Base-by-base conservation (phyloP, 1,140 invertebrate species). In the Musca domestica region DNA sequence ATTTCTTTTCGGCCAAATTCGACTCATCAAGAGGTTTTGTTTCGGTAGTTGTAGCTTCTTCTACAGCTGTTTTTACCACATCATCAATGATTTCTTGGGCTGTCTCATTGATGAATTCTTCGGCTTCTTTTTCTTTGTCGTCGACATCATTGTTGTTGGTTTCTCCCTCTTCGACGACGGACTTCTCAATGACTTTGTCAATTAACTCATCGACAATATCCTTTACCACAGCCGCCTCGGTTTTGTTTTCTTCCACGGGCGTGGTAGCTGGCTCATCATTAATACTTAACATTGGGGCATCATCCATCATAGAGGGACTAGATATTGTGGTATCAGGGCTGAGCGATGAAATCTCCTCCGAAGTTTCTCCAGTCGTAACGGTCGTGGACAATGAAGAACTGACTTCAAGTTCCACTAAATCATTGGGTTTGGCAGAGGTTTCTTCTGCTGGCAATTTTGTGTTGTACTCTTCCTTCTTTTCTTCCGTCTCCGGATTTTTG, bases 161-260 rank as follows among this genome's bases (percentile, higher is more conserved):
- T 58, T 80, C 77, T n/a, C 70, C 5, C 3, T 17, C 41, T 58
- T 65, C 20, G 5, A 20, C 64, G 15, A 25, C 2, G 48, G 23
- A 15, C 10, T 70, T 20, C 19, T 68, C 34, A 23, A 76, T 77
- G 22, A 77, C 75, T 68, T 77, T 73, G 34, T 78, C 78, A 25
- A 80, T 80, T 4, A 80, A 66, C 64, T 78, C 72, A 71, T 80
- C 78, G 0, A 80, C 76, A 64, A 80, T 77, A 20, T 80, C 78
- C 3, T 76, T 71, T 6, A 80, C 78, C 2, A 72, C 74, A 22
- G 67, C 48, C 2, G 71, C 72, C 15, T 75, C 74, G 14, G 34
- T 41, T 47, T 41, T 22, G 34, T 19, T 51, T 49, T 23, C 22
- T 23, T 47, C 1, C 15, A 10, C 10, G 52, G n/a, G n/a, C n/a